phyloP scores from a whole-genome alignment of 2,888 invertebrate genomes.

The Girardia tigrina region DNA sequence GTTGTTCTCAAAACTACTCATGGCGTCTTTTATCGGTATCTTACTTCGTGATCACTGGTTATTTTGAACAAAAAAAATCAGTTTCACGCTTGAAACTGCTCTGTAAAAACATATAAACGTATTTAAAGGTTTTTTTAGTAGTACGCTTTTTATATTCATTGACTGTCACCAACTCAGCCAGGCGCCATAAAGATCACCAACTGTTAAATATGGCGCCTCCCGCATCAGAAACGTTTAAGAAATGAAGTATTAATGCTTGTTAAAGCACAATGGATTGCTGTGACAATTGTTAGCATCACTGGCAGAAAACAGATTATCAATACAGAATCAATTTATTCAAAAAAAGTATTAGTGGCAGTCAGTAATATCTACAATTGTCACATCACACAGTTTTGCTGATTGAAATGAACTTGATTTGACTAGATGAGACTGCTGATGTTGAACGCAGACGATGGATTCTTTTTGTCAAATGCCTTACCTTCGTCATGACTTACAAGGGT shows the following conservation, averaged over 20 bases:
- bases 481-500: too few species aligned
- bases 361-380: constrained; percentile 23
- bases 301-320: not conserved
- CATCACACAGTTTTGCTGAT: constrained; percentile 3
- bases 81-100: constrained; percentile 10
- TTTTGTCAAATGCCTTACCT: constrained; percentile 1
- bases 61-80: not conserved
- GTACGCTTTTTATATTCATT: not conserved
- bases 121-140: not conserved
- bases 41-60: not conserved
- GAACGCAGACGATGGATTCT: constrained; percentile 5
- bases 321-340: constrained; percentile 18
- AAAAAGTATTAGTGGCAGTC: constrained; percentile 11
- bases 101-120: not conserved
- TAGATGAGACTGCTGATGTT: constrained; percentile 15
- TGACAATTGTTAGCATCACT: not conserved
- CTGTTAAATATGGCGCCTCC: not conserved
- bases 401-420: constrained; percentile 5
- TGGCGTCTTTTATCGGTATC: constrained; percentile 19
- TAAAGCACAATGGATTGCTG: not conserved
- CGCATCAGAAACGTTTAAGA: constrained; percentile 8
- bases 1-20: not conserved
- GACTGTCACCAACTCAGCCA: not conserved
- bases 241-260: not conserved
- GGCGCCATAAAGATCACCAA: constrained; percentile 10